Conservation (phyloP, 2,113 vertebrate genomes). For the Callocephalon fimbriatum region DNA sequence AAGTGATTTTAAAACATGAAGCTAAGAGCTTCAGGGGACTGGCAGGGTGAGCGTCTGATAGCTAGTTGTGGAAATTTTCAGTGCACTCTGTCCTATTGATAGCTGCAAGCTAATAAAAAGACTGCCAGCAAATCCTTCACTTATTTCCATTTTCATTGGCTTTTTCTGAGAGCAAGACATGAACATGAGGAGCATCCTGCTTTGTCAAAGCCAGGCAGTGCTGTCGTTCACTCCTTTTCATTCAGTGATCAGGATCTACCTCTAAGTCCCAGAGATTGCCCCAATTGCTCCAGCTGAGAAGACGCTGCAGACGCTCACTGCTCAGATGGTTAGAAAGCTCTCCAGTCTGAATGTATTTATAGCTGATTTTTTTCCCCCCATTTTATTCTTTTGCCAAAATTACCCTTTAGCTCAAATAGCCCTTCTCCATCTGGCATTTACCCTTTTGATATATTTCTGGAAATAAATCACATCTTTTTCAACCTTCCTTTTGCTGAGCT, state of each 20-base stretch:
- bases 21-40: neutral
- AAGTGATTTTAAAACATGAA: neutral
- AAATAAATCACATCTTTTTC: neutral
- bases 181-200: neutral
- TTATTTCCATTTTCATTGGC: neutral
- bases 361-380: neutral
- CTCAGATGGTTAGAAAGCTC: neutral
- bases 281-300: neutral
- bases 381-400: neutral
- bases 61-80: neutral
- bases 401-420: neutral
- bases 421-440: neutral
- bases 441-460: constrained; percentile 2
- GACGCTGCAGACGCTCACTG: rapidly evolving
- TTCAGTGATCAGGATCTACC: neutral
- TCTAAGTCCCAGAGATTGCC: neutral
- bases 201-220: neutral
- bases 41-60: neutral
- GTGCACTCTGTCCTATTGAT: neutral
- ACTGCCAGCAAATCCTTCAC: neutral
- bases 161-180: neutral
- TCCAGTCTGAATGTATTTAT: neutral
- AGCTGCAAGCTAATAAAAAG: neutral
- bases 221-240: neutral
- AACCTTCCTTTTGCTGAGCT: neutral